phyloP scores from a whole-genome alignment of 2,113 vertebrate species.

The Macaca fascicularis region T2T-MFA8v1.1 NC_088376.1:134097501-134098000 shows the following conservation, averaged over 20 bases:
- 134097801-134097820: not conserved
- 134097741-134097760: constrained; percentile 32
- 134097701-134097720: constrained; percentile 67
- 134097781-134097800: not conserved
- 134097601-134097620: constrained; percentile 48
- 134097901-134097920: constrained; percentile 20
- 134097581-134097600: constrained; percentile 43
- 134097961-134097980: constrained; percentile 37
- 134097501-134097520: not conserved
- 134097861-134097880: not conserved
- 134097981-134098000: not conserved
- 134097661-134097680: constrained; percentile 57
- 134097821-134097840: not conserved
- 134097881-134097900: not conserved
- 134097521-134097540: not conserved
- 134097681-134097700: constrained; percentile 51
- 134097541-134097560: not conserved
- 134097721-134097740: constrained; percentile 48
- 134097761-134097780: not conserved
- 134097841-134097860: not conserved
- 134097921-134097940: constrained; percentile 26
- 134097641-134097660: constrained; percentile 68
- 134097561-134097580: constrained; percentile 24
- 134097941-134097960: constrained; percentile 35
- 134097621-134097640: constrained; percentile 65